Percentiles rank a stretch among this genome's conserved stretches.
phyloP scores from a whole-genome alignment of 2,888 invertebrate genomes.

The Athripsodes cinereus region DNA sequence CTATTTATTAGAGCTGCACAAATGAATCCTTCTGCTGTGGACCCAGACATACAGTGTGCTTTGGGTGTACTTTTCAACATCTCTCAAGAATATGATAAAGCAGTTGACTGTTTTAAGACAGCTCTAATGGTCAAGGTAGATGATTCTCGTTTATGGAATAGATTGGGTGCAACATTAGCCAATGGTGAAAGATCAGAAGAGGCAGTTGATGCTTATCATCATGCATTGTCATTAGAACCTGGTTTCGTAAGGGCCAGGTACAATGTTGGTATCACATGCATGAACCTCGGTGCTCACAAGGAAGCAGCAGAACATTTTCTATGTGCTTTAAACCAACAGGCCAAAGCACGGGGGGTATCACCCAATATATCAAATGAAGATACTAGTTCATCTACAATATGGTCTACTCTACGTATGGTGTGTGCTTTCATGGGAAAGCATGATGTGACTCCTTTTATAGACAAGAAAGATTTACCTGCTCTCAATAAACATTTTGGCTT shows the following conservation, averaged over 20 bases:
- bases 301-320: constrained; percentile 95
- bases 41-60: constrained; percentile 89
- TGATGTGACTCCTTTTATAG: constrained; percentile 56
- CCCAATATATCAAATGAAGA: constrained; percentile 37
- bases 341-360: constrained; percentile 46
- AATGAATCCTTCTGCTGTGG: constrained; percentile 65
- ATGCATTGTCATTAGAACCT: constrained; percentile 84
- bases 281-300: constrained; percentile 90
- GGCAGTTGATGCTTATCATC: constrained; percentile 93
- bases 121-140: constrained; percentile 75
- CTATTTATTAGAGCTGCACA: constrained; percentile 76
- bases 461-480: constrained; percentile 54
- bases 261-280: constrained; percentile 96
- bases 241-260: constrained; percentile 96
- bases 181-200: constrained; percentile 93
- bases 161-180: constrained; percentile 93
- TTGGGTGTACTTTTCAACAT: constrained; percentile 94
- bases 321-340: constrained; percentile 88
- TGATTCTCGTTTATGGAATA: constrained; percentile 94
- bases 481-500: constrained; percentile 51
- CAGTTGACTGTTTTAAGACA: constrained; percentile 91
- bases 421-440: constrained; percentile 71
- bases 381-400: constrained; percentile 83
- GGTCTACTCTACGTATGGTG: constrained; percentile 89
- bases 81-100: constrained; percentile 90